phyloP scores from a whole-genome alignment of 2,888 invertebrate species.

The Fragum whitleyi region DNA sequence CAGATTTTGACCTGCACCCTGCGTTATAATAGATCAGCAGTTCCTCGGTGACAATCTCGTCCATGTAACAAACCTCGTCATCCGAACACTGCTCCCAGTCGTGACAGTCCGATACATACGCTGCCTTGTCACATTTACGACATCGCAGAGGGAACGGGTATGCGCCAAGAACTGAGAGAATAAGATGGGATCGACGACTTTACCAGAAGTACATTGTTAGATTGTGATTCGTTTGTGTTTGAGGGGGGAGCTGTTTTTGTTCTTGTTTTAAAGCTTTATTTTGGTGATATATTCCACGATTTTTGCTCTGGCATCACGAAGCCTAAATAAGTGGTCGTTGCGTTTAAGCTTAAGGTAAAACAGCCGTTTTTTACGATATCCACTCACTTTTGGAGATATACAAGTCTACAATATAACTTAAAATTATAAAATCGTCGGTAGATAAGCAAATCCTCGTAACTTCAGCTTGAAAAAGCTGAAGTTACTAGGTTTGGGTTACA shows the following conservation, averaged over 20 bases:
- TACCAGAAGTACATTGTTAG: neutral
- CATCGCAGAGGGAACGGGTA: conserved; percentile 9
- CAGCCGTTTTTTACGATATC: too few species aligned
- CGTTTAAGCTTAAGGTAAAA: too few species aligned
- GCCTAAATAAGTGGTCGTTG: too few species aligned
- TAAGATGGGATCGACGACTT: too few species aligned
- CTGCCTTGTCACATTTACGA: neutral
- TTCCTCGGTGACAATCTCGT: conserved; percentile 9
- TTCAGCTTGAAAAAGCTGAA: too few species aligned
- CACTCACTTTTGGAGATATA: too few species aligned
- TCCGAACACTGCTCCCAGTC: conserved; percentile 11
- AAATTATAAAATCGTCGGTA: too few species aligned
- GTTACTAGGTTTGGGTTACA: too few species aligned
- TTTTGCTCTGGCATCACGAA: too few species aligned
- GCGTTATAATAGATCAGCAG: conserved; percentile 14
- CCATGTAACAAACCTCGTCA: conserved; percentile 23
- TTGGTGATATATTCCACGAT: too few species aligned
- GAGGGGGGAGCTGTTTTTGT: neutral
- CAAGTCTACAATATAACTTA: too few species aligned
- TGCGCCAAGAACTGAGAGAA: conserved; percentile 3
- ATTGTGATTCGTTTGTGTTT: neutral
- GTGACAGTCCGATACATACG: conserved; percentile 5
- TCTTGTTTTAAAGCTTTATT: neutral
- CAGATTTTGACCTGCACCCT: conserved; percentile 9
- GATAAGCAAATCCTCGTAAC: too few species aligned